Base-by-base conservation (phyloP, 1,140 invertebrate species). In the Drosophila sulfurigaster region DNA sequence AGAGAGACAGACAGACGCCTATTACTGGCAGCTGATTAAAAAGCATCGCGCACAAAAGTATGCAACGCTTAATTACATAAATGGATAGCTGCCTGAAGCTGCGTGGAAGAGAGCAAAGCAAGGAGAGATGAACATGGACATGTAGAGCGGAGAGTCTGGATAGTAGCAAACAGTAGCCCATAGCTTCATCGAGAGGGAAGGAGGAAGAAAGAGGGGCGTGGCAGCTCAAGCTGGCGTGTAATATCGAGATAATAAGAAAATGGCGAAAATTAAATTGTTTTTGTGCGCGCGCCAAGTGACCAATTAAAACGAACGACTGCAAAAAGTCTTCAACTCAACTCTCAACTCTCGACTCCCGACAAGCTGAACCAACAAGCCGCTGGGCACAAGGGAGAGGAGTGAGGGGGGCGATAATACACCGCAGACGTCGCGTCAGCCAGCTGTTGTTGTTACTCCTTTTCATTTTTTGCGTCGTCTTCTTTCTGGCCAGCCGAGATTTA, bases 211-310 rank as follows among this genome's bases (percentile, higher is more conserved):
- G 10, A n/a, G 7, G 10, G 3, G 28, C 1, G 6, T 35, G 59
- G 54, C 52, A 32, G 45, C 63, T 68, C 76, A 68, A 73, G 63
- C 49, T 67, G 63, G 60, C 76, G 82, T 86, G 75, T 72, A 86
- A 86, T 78, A 86, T 86, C 75, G 74, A 87, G 83, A 87, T 87
- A 87, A 83, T 87, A 87, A 83, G 83, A 88, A 87, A 87, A 87
- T 87, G 73, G 77, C 64, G 80, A 83, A 88, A 87, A 88, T 87
- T 87, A 87, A 88, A 87, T 87, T 87, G 83, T 87, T 87, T 87
- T 88, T 81, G 74, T 75, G 77, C 56, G 74, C 70, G 70, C 83
- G 85, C 83, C 83, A 87, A 87, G 83, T 87, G 83, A 88, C 83
- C 83, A 87, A 87, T 87, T 87, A 87, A 87, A 87, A 74, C 45